Base-by-base conservation (phyloP, 2,113 vertebrate species). In the Lagopus leucura region DNA sequence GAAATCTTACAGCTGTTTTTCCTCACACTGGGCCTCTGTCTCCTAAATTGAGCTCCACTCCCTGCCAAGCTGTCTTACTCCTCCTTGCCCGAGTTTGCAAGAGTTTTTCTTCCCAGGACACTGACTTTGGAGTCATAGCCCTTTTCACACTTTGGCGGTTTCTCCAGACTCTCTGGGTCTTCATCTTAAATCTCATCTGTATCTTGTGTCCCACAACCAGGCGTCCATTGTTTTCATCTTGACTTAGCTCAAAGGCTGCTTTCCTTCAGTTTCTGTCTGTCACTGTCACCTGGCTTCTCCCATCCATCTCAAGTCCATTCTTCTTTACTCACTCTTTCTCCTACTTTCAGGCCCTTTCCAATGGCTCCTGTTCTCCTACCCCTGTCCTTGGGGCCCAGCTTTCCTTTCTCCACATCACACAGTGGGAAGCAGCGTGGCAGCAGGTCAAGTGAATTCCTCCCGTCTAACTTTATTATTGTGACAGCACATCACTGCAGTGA, bases 21-120 rank as follows among this genome's bases (percentile, higher is more conserved):
- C 13, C 25, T 48, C 6, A 0, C 2, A 0, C 11, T 6, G 0
- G 6, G n/a, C 24, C 14, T n/a, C 17, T 61, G 8, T 22, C 32
- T 38, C 24, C 1, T 0, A 12, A 43, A 70, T 27, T 72, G 28
- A 32, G 38, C 11, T 36, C 18, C 6, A 48, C 16, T 78, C 25
- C 19, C 20, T 20, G 27, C 15, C 24, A 47, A 28, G 47, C 67
- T 38, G 18, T 52, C 69, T 52, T 27, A 16, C 5, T 18, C n/a
- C 27, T 17, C 24, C 64, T 67, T 21, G 21, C 4, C 42, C 8
- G 24, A 36, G 17, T 34, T 25, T 27, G 16, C 24, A 27, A 18
- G 30, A 8, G 28, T 66, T 66, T 45, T 57, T 13, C 64, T 22
- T 22, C 45, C 67, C 24, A 52, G 28, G 13, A 22, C 38, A 28